Evolutionary conservation across 2,888 invertebrate species (phyloP).

Genomic region (Agriopis leucophaearia): DNA sequence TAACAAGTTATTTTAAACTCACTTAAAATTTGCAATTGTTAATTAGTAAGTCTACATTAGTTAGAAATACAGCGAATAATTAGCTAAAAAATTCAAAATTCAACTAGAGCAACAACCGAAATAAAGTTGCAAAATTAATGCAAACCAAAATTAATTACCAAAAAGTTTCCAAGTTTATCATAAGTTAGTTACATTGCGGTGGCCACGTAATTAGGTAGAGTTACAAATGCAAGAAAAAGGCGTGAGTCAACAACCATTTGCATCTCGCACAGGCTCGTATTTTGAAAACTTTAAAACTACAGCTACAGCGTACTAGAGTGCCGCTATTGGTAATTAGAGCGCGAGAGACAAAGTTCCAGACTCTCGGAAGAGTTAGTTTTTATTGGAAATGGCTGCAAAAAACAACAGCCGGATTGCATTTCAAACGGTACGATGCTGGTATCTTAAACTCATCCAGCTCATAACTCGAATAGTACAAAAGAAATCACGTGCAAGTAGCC

Average conservation of each 20-base stretch:
- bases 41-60: conserved; percentile 25
- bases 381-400: conserved; percentile 40
- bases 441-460: conserved; percentile 37
- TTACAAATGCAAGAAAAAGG: conserved; percentile 47
- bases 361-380: conserved; percentile 37
- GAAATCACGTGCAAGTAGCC: conserved; percentile 81
- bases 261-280: conserved; percentile 50
- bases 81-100: conserved; percentile 21
- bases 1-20: conserved; percentile 9
- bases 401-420: conserved; percentile 46
- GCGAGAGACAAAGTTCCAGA: conserved; percentile 43
- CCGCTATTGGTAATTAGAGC: conserved; percentile 50
- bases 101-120: conserved; percentile 11
- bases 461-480: conserved; percentile 63
- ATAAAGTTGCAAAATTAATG: conserved; percentile 25
- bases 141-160: conserved; percentile 27
- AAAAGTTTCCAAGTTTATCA: conserved; percentile 30
- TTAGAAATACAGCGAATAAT: conserved; percentile 24
- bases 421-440: conserved; percentile 37
- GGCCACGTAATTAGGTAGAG: conserved; percentile 39
- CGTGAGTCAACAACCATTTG: conserved; percentile 45
- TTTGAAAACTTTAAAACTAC: conserved; percentile 52
- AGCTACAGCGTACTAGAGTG: conserved; percentile 21
- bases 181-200: conserved; percentile 27
- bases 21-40: conserved; percentile 14